Conservation (phyloP, 2,888 invertebrate genomes). For the Campaea margaritaria region DNA sequence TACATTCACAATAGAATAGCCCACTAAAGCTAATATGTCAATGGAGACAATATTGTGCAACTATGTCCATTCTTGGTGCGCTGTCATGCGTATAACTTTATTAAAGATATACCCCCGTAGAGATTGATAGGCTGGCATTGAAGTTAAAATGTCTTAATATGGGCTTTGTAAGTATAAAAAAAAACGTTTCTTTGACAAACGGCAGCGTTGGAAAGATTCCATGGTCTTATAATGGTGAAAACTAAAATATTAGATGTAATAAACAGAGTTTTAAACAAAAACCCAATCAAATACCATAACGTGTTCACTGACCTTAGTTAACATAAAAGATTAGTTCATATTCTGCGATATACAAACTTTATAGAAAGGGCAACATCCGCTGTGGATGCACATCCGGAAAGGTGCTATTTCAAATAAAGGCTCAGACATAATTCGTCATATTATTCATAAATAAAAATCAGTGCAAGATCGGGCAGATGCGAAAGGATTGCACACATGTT, state of each 20-base stretch:
- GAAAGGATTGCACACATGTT: slow-evolving; percentile 83
- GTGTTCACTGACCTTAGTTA: slow-evolving; percentile 29
- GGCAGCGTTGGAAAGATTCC: neutral
- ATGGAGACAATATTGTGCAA: slow-evolving; percentile 72
- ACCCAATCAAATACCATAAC: neutral
- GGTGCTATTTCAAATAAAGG: slow-evolving; percentile 79
- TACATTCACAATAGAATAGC: slow-evolving; percentile 57
- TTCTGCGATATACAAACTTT: slow-evolving; percentile 59
- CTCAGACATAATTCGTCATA: slow-evolving; percentile 81
- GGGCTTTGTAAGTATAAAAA: slow-evolving; percentile 38
- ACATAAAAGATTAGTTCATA: slow-evolving; percentile 32
- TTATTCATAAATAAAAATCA: slow-evolving; percentile 84
- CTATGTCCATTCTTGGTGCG: slow-evolving; percentile 65
- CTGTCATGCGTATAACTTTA: slow-evolving; percentile 77
- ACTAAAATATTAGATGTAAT: neutral
- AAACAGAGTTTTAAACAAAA: no score
- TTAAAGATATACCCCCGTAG: slow-evolving; percentile 71
- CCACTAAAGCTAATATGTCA: slow-evolving; percentile 78
- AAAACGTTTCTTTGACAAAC: slow-evolving; percentile 3
- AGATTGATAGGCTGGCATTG: slow-evolving; percentile 68
- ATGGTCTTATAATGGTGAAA: no score
- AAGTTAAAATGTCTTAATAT: slow-evolving; percentile 25
- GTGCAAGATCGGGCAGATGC: slow-evolving; percentile 71
- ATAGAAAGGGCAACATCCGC: slow-evolving; percentile 73
- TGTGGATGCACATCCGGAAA: slow-evolving; percentile 79